These are phyloP conservation scores for Corythoichthys intestinalis DNA, from an alignment of 2,113 vertebrate species.

Conservation along the genomic window DNA sequence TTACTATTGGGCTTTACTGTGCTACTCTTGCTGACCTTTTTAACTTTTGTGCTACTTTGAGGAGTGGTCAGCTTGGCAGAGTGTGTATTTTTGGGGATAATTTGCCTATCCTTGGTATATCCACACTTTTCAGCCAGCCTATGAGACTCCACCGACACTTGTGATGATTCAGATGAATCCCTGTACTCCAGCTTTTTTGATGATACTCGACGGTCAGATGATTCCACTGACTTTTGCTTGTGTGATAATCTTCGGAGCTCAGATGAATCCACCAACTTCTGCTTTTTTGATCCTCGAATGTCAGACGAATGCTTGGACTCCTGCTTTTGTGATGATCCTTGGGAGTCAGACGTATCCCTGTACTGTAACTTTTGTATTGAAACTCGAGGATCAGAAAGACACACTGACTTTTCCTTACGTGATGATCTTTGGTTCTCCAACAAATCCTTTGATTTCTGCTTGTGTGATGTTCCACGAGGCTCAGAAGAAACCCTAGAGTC, in stretches of 20 bases:
- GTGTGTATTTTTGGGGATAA: conserved; percentile 1
- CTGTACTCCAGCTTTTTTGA: background rate
- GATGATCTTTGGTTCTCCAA: background rate
- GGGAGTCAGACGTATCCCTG: too few species aligned
- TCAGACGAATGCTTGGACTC: background rate
- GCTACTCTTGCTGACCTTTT: conserved; percentile 14
- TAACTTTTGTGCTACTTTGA: conserved; percentile 8
- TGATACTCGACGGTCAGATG: background rate
- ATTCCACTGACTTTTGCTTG: background rate
- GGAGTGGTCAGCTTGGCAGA: background rate
- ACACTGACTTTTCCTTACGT: background rate
- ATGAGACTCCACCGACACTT: background rate
- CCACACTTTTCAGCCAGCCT: conserved; percentile 12
- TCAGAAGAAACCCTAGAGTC: background rate
- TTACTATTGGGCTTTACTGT: background rate
- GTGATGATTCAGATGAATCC: background rate
- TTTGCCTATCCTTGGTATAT: conserved; percentile 25
- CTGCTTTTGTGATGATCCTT: background rate
- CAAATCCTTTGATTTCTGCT: background rate
- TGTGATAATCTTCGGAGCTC: background rate
- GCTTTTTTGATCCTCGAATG: background rate
- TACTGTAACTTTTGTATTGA: background rate
- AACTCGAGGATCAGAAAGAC: conserved; percentile 1
- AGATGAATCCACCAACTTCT: background rate
- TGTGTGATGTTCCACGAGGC: background rate